Base-by-base conservation (phyloP, 2,113 vertebrate species). In the Dicentrarchus labrax region DNA sequence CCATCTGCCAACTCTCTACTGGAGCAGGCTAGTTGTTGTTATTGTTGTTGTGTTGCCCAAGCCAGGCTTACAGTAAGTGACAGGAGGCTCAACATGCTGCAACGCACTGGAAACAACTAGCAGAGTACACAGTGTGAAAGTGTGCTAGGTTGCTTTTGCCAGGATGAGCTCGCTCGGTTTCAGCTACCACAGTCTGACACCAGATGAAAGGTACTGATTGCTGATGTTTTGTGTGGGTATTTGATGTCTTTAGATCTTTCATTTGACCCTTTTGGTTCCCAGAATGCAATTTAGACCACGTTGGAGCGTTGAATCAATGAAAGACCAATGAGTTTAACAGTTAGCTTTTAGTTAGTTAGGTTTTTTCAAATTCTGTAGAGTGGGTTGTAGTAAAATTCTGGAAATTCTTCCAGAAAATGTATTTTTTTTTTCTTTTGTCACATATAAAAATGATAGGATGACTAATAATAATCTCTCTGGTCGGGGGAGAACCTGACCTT, bases 11-110 rank as follows among this genome's bases (percentile, higher is more conserved):
- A 50, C 71, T 78, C 30, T 53, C 72, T 50, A 12, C 74, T 47
- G 39, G 15, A 84, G 60, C 75, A 64, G 56, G 72, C 57, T 6
- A n/a, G 62, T 38, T 71, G 70, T 81, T 71, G 69, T 30, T 30
- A 30, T 80, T 68, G 67, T 43, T 47, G 54, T 61, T 2, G 70
- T 82, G 77, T 85, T 72, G 67, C 24, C 64, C 84, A 68, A 72
- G 47, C 22, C 53, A 68, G 75, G 65, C 64, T 71, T 80, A 80
- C 17, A 82, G 80, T 74, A 74, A 77, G 72, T 74, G 68, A 80
- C 57, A 21, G 79, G 82, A 84, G 54, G 85, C 74, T 82, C 57
- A 78, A 66, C 78, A 74, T 53, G 57, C 71, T 64, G 62, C 71
- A 41, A 12, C 4, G 16, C 72, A 76, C 54, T 77, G 68, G 54